Conservation (phyloP, 2,113 vertebrate genomes). For the Picathartes gymnocephalus region DNA sequence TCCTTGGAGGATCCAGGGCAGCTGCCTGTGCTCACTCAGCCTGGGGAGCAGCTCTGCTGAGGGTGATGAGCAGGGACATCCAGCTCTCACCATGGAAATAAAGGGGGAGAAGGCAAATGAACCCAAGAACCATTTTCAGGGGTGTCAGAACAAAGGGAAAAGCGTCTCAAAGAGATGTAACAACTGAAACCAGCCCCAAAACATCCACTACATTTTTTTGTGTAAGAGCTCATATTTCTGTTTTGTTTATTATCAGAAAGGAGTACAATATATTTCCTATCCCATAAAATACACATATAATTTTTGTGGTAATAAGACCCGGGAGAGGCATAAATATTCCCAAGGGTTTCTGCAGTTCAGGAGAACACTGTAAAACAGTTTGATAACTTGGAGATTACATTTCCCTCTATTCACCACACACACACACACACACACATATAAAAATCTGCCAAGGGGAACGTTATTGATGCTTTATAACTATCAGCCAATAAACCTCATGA, state of each 20-base stretch:
- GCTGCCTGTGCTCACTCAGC: background rate
- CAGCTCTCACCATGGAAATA: background rate
- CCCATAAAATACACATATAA: conserved; percentile 48
- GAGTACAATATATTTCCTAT: conserved; percentile 15
- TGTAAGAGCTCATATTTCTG: conserved; percentile 3
- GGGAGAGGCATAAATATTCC: conserved; percentile 52
- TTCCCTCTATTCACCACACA: background rate
- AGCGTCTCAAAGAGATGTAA: background rate
- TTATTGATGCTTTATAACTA: conserved; percentile 59
- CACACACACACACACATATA: background rate
- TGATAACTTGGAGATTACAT: conserved; percentile 47
- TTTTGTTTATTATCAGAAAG: conserved; percentile 42
- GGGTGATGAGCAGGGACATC: background rate
- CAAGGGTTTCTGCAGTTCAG: conserved; percentile 33
- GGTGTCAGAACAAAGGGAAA: background rate
- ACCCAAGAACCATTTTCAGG: background rate
- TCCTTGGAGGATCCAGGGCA: background rate
- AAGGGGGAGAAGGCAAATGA: background rate
- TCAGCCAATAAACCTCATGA: conserved; percentile 51
- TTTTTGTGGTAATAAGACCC: conserved; percentile 50
- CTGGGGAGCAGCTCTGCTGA: background rate
- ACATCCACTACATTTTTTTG: background rate
- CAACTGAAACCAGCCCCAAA: background rate
- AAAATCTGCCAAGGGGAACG: conserved; percentile 33
- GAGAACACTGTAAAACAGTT: conserved; percentile 55